phyloP scores from a whole-genome alignment of 2,113 vertebrate genomes.

The Pogonocichla stellata region DNA sequence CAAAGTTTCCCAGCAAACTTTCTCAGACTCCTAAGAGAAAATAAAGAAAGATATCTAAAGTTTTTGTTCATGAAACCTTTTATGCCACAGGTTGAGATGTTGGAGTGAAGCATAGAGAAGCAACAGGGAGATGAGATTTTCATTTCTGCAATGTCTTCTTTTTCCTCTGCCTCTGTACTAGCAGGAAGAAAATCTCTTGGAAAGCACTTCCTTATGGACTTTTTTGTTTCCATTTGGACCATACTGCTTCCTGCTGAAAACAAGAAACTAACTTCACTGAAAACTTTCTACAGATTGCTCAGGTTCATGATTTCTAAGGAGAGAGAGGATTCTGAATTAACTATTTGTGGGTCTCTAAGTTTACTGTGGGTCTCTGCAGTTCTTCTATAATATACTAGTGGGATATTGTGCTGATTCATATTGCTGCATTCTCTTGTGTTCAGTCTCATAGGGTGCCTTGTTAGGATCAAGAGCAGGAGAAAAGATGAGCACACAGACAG shows the following conservation, averaged over 20 bases:
- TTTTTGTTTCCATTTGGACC: neutral
- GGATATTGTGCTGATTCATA: neutral
- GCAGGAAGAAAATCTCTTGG: neutral
- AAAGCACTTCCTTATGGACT: neutral
- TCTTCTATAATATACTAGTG: neutral
- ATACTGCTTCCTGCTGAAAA: neutral
- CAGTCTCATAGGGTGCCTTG: neutral
- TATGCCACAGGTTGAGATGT: neutral
- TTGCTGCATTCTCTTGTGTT: neutral
- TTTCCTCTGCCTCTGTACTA: neutral
- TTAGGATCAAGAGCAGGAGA: neutral
- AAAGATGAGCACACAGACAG: neutral
- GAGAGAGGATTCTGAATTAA: neutral
- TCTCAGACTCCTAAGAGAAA: neutral
- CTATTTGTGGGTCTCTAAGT: neutral
- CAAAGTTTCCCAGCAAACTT: neutral
- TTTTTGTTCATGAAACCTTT: neutral
- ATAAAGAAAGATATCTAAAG: neutral
- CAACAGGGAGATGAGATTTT: neutral
- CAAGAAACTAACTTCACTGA: neutral
- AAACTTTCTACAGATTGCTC: neutral
- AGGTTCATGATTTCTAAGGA: neutral
- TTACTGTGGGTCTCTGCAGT: neutral
- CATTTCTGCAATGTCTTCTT: neutral
- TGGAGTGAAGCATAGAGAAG: neutral